phyloP scores from a whole-genome alignment of 2,113 vertebrate species.

The Phalacrocorax brasilianus region DNA sequence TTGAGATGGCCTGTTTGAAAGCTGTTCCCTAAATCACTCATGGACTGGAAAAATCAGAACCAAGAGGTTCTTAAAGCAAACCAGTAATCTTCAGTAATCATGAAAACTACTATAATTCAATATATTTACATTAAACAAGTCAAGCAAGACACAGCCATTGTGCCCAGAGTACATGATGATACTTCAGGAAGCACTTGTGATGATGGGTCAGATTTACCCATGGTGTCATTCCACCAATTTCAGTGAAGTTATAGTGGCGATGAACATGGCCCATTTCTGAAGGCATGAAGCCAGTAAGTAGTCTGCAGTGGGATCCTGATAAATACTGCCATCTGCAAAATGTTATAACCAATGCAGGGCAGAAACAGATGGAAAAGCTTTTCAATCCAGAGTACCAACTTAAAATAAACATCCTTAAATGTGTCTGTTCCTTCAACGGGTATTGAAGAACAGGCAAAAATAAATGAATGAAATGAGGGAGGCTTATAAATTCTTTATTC shows the following conservation, averaged over 20 bases:
- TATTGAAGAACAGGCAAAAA: conserved; percentile 34
- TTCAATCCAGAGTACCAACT: conserved; percentile 46
- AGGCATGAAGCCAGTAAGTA: conserved; percentile 46
- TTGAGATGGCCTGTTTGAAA: neutral
- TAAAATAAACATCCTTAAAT: conserved; percentile 62
- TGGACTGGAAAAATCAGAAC: neutral
- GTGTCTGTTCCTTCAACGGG: conserved; percentile 14
- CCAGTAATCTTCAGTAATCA: conserved; percentile 23
- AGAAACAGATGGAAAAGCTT: conserved; percentile 63
- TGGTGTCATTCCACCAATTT: neutral
- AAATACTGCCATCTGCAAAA: conserved; percentile 65
- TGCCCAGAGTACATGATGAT: neutral
- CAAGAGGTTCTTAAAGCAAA: neutral
- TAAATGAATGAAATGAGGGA: conserved; percentile 35
- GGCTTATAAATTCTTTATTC: conserved; percentile 7
- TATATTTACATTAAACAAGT: neutral
- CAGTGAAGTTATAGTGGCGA: neutral
- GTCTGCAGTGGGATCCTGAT: conserved; percentile 46
- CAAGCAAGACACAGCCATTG: neutral
- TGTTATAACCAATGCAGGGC: conserved; percentile 34
- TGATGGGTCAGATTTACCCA: neutral
- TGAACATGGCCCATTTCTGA: neutral
- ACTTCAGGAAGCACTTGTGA: neutral
- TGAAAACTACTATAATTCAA: neutral
- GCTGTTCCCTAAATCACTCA: neutral